These are phyloP conservation scores for Platyrinchus mystaceus DNA, from an alignment of 2,797 vertebrate species.

Conservation along the genomic window DNA sequence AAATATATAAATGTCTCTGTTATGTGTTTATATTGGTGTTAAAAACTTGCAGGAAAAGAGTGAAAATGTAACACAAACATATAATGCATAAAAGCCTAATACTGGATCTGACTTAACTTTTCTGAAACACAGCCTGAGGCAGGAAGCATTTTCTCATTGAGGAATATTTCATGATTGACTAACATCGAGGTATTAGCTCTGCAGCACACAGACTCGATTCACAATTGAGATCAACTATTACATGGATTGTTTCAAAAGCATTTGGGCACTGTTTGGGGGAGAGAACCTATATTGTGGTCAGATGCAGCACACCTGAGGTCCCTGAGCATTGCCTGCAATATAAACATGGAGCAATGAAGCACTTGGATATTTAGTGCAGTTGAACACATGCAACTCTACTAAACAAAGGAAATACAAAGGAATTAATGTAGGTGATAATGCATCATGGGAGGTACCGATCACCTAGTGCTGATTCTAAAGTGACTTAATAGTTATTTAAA, in stretches of 20 bases:
- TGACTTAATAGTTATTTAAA: not conserved
- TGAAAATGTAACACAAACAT: not conserved
- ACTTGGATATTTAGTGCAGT: accelerated
- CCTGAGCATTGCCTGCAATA: not conserved
- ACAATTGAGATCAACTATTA: not conserved
- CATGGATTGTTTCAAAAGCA: not conserved
- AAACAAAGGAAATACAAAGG: not conserved
- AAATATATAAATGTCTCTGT: not conserved
- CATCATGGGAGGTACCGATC: not conserved
- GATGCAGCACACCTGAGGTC: not conserved
- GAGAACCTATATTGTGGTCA: not conserved
- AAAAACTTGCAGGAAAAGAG: not conserved
- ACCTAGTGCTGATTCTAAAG: not conserved
- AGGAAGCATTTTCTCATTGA: not conserved
- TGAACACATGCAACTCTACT: not conserved
- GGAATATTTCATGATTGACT: slow-evolving; percentile 9
- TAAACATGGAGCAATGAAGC: not conserved
- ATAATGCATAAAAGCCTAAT: not conserved
- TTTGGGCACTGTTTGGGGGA: not conserved
- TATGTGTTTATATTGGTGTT: not conserved
- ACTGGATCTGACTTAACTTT: not conserved
- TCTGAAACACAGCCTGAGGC: not conserved
- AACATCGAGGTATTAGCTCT: not conserved
- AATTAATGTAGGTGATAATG: not conserved
- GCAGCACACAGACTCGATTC: not conserved